phyloP scores from a whole-genome alignment of 2,888 invertebrate species.

The Yponomeuta plumbellus region DNA sequence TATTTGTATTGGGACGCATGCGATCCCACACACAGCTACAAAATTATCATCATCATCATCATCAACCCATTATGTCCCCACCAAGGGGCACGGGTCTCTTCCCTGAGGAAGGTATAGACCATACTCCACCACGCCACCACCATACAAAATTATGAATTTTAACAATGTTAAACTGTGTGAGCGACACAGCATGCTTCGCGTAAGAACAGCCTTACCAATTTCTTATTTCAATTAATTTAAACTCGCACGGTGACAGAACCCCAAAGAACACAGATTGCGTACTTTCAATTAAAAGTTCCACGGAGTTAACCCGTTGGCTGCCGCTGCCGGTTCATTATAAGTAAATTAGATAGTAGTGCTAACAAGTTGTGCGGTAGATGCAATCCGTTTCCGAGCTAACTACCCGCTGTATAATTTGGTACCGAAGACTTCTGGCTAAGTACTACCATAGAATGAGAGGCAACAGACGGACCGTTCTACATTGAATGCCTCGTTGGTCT shows the following conservation, averaged over 20 bases:
- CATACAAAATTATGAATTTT: too few relatives aligned
- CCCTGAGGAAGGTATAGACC: too few relatives aligned
- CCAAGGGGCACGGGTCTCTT: too few relatives aligned
- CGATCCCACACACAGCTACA: too few relatives aligned
- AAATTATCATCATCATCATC: too few relatives aligned
- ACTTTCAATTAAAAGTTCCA: slow-evolving; percentile 13
- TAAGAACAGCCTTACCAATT: not conserved
- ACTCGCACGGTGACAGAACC: not conserved
- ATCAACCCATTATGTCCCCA: too few relatives aligned
- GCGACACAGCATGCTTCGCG: too few relatives aligned
- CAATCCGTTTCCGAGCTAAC: slow-evolving; percentile 6
- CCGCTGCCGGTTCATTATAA: slow-evolving; percentile 9
- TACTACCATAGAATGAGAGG: not conserved
- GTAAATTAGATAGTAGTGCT: slow-evolving; percentile 12
- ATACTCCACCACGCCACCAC: too few relatives aligned
- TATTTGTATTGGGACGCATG: too few relatives aligned
- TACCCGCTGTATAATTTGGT: slow-evolving; percentile 11
- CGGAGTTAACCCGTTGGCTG: not conserved
- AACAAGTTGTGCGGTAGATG: not conserved
- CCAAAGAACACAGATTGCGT: slow-evolving; percentile 2
- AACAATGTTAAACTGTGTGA: too few relatives aligned
- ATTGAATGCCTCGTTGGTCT: not conserved
- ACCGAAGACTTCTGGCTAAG: slow-evolving; percentile 1
- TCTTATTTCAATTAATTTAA: not conserved
- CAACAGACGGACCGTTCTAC: not conserved